A percentile compares a stretch with the other conserved stretches of the same genome.
phyloP scores from a whole-genome alignment of 2,888 invertebrate genomes.

The Tetragonula carbonaria region DNA sequence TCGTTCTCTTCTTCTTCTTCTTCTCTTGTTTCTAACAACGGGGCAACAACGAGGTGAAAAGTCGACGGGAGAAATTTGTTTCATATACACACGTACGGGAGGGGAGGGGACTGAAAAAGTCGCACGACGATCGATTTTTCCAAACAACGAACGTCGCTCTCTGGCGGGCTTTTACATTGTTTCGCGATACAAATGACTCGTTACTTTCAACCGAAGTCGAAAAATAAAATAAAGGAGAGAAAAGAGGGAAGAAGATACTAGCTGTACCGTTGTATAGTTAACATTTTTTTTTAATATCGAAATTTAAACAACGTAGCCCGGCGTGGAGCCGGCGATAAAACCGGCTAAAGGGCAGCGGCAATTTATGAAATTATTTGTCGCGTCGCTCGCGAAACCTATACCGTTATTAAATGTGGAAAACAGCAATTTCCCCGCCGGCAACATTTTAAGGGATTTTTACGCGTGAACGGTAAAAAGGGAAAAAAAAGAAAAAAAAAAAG shows the following conservation, averaged over 20 bases:
- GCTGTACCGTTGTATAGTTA: background rate
- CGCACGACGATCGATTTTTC: no score
- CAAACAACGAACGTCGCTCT: no score
- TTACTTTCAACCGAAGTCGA: no score
- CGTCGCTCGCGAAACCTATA: slow-evolving; percentile 3
- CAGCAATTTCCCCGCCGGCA: slow-evolving; percentile 25
- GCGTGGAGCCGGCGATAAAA: background rate
- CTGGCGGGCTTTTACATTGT: no score
- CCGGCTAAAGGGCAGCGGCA: background rate
- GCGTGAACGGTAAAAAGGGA: background rate
- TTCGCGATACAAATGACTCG: background rate
- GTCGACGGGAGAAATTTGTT: no score
- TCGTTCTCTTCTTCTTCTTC: background rate
- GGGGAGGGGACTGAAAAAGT: no score
- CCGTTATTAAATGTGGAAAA: slow-evolving; percentile 33
- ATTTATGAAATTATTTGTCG: slow-evolving; percentile 37
- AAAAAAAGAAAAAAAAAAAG: background rate
- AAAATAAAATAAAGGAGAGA: background rate
- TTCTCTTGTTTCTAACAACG: no score
- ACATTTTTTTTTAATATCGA: background rate
- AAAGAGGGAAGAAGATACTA: background rate
- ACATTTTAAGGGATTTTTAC: slow-evolving; percentile 37
- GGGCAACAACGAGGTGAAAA: no score
- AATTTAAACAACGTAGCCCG: slow-evolving; percentile 16
- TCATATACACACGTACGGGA: no score